A percentile compares a stretch with the other conserved stretches of the same genome.
These are phyloP conservation scores for Actias luna DNA, from an alignment of 2,888 invertebrate species.

Conservation along the genomic window DNA sequence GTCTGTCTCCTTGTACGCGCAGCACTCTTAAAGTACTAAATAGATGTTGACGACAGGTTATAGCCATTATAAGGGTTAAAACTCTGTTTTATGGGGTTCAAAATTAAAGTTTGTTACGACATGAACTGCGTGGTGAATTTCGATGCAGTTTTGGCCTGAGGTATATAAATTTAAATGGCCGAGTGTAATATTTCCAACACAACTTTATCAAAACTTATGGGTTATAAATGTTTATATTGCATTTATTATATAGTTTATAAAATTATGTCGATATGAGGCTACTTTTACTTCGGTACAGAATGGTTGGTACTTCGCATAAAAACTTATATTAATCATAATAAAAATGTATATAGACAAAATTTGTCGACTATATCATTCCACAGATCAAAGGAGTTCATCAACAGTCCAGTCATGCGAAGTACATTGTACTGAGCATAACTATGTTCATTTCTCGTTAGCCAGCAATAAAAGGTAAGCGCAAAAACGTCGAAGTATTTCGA, in stretches of 20 bases:
- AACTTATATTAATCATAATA: background rate
- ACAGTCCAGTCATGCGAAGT: slow-evolving; percentile 30
- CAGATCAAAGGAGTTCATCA: slow-evolving; percentile 26
- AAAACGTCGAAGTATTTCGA: slow-evolving; percentile 66
- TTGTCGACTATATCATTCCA: background rate
- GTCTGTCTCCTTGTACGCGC: no score
- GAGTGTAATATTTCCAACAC: no score
- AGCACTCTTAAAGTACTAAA: no score
- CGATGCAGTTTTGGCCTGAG: no score
- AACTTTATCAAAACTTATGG: no score
- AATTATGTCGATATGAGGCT: background rate
- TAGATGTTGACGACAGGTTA: no score
- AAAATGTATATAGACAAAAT: background rate
- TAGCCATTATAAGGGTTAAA: no score
- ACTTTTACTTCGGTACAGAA: background rate
- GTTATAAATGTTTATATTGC: background rate
- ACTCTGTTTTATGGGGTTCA: no score
- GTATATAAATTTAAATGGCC: no score
- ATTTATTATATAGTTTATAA: background rate
- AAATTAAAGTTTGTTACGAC: no score
- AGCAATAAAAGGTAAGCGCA: slow-evolving; percentile 64
- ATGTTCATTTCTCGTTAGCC: slow-evolving; percentile 54
- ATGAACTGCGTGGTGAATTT: no score
- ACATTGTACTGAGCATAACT: slow-evolving; percentile 43
- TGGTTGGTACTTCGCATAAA: background rate